Evolutionary conservation across 2,113 vertebrate species (phyloP).

Genomic region (Caloenas nicobarica): DNA sequence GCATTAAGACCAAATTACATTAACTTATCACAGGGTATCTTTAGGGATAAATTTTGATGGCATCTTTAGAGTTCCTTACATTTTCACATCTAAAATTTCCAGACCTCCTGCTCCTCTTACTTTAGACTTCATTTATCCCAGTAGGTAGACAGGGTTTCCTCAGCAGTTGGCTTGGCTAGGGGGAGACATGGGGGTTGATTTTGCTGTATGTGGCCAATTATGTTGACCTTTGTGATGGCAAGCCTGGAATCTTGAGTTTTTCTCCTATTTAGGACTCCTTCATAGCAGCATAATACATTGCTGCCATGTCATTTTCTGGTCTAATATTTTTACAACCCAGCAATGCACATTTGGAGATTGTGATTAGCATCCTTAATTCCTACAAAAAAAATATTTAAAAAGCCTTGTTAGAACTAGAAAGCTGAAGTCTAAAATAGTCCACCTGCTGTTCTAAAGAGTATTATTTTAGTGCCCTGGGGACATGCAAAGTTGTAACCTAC

Average conservation of each 20-base stretch:
- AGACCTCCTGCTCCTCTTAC: slow-evolving; percentile 69
- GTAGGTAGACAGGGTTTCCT: slow-evolving; percentile 74
- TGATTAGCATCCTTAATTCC: slow-evolving; percentile 85
- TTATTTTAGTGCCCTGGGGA: slow-evolving; percentile 85
- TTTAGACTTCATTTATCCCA: slow-evolving; percentile 77
- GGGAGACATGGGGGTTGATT: slow-evolving; percentile 76
- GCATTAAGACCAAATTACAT: neutral
- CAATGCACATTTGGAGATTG: slow-evolving; percentile 81
- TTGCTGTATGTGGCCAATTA: slow-evolving; percentile 84
- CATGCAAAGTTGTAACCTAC: slow-evolving; percentile 80
- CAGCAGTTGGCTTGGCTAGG: slow-evolving; percentile 63
- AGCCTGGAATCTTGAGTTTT: slow-evolving; percentile 74
- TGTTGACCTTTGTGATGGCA: slow-evolving; percentile 81
- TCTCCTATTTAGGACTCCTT: slow-evolving; percentile 77
- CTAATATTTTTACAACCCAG: slow-evolving; percentile 77
- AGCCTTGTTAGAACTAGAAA: slow-evolving; percentile 79
- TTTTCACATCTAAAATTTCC: slow-evolving; percentile 75
- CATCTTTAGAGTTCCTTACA: slow-evolving; percentile 66
- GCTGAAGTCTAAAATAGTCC: slow-evolving; percentile 81
- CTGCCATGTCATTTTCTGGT: slow-evolving; percentile 76
- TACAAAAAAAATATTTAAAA: slow-evolving; percentile 64
- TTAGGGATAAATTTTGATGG: slow-evolving; percentile 68
- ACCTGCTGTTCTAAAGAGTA: slow-evolving; percentile 83
- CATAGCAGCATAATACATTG: slow-evolving; percentile 55
- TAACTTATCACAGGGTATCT: slow-evolving; percentile 52